Base-by-base conservation (phyloP, 2,888 invertebrate species). In the Apoda limacodes region DNA sequence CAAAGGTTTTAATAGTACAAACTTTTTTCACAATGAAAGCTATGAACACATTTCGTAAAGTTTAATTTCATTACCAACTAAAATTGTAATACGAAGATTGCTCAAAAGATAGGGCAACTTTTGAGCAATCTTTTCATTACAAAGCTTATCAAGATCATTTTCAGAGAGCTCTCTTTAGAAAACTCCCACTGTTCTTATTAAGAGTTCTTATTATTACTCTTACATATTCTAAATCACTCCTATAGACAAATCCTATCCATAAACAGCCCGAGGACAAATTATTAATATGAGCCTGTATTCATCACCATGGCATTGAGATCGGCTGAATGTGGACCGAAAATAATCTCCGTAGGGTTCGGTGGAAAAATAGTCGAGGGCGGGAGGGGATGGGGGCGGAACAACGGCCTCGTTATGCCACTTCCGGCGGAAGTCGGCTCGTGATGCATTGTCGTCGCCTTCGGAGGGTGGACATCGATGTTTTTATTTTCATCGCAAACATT, bases 401-500 rank as follows among this genome's bases (percentile, higher is more conserved):
- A 74, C 76, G 63, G 69, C 49, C 76, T 78, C 78, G 78, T 78
- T 78, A 78, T 64, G 66, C 60, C 52, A 65, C 67, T 62, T 80
- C 78, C 78, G 74, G 40, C 72, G 78, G 78, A 80, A 57, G 78
- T 74, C 64, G 70, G 59, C 66, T 64, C 72, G 62, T 64, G 68
- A 72, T 62, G 72, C 69, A 71, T 71, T 72, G 76, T 71, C 63
- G 60, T 53, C 59, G 61, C 57, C 62, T 56, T 45, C 48, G 51
- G 51, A 64, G 75, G 72, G 71, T 70, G 69, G 74, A 69, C 75
- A 64, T 44, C 42, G 55, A 59, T 60, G 60, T 64, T 68, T 68
- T 62, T 62, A 68, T 71, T 66, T 65, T 58, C 52, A 61, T 62
- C 50, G 54, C 50, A 65, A 70, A 69, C 60, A 69, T 66, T 67